Conservation (phyloP, 2,797 vertebrate genomes). For the Percopsis omiscomaycus region DNA sequence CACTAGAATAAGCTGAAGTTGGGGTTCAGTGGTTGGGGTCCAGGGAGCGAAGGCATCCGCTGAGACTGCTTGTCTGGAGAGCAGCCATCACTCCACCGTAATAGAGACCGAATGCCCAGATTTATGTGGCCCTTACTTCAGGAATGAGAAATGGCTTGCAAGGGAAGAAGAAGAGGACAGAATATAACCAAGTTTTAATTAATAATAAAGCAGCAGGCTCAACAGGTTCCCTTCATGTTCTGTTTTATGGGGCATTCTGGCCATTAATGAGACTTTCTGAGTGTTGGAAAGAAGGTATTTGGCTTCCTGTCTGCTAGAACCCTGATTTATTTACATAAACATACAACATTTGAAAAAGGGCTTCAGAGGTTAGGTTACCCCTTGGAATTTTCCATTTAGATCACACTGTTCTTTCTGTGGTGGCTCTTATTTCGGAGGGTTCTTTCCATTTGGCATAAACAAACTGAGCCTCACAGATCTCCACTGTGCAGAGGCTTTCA, state of each 20-base stretch:
- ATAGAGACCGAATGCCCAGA: slow-evolving; percentile 65
- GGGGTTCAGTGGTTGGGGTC: slow-evolving; percentile 61
- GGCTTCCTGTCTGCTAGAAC: slow-evolving; percentile 2
- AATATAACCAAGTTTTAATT: slow-evolving; percentile 59
- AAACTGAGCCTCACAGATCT: slow-evolving; percentile 55
- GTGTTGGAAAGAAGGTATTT: slow-evolving; percentile 8
- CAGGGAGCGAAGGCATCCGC: slow-evolving; percentile 53
- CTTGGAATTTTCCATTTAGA: slow-evolving; percentile 64
- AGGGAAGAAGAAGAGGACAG: slow-evolving; percentile 41
- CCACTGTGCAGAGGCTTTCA: slow-evolving; percentile 58
- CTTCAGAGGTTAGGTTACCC: slow-evolving; percentile 25
- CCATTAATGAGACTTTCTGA: slow-evolving; percentile 29
- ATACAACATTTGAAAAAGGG: slow-evolving; percentile 22
- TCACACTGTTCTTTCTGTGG: slow-evolving; percentile 24
- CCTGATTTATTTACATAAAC: slow-evolving; percentile 27
- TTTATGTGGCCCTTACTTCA: slow-evolving; percentile 65
- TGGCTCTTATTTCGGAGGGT: slow-evolving; percentile 45
- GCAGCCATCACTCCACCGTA: slow-evolving; percentile 66
- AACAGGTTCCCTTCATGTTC: slow-evolving; percentile 38
- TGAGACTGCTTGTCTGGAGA: slow-evolving; percentile 71
- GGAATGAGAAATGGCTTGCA: slow-evolving; percentile 52
- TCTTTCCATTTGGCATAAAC: slow-evolving; percentile 61
- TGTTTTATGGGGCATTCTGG: slow-evolving; percentile 37
- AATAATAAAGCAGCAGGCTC: slow-evolving; percentile 44
- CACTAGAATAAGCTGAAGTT: slow-evolving; percentile 46